phyloP scores from a whole-genome alignment of 2,797 vertebrate genomes.

The Cheirogaleus major region DNA sequence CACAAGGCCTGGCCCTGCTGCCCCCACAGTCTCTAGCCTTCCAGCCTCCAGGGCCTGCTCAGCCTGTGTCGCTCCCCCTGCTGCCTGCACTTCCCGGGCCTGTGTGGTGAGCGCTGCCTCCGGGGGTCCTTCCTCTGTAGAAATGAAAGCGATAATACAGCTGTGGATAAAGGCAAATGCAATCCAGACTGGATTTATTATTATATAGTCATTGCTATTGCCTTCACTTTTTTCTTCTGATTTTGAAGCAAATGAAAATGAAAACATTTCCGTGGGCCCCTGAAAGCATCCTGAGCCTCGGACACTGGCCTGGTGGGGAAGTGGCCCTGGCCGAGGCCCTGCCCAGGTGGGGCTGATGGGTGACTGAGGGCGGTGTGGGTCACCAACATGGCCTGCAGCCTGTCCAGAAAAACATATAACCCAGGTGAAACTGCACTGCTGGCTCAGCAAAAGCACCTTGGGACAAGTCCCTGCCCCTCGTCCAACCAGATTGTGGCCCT shows the following conservation, averaged over 20 bases:
- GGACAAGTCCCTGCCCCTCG: background rate
- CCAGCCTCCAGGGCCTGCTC: background rate
- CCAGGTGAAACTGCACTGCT: background rate
- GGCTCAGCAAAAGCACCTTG: background rate
- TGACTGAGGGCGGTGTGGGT: background rate
- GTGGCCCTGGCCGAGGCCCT: background rate
- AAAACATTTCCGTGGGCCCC: background rate
- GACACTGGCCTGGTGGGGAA: background rate
- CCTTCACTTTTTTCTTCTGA: background rate
- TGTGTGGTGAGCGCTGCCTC: background rate
- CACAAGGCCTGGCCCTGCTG: background rate
- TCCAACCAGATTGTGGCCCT: background rate
- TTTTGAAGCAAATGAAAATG: background rate
- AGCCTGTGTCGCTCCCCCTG: background rate
- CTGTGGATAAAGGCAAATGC: background rate
- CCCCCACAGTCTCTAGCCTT: background rate
- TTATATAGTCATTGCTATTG: background rate
- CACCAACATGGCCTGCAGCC: background rate
- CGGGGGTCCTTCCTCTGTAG: background rate
- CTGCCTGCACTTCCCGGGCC: accelerated
- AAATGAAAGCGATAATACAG: background rate
- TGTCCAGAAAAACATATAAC: background rate
- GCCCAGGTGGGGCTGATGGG: background rate
- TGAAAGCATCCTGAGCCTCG: background rate
- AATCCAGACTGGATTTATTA: background rate